Evolutionary conservation across 2,113 vertebrate genomes (phyloP).

Genomic region (Oceanodroma tethys): DNA sequence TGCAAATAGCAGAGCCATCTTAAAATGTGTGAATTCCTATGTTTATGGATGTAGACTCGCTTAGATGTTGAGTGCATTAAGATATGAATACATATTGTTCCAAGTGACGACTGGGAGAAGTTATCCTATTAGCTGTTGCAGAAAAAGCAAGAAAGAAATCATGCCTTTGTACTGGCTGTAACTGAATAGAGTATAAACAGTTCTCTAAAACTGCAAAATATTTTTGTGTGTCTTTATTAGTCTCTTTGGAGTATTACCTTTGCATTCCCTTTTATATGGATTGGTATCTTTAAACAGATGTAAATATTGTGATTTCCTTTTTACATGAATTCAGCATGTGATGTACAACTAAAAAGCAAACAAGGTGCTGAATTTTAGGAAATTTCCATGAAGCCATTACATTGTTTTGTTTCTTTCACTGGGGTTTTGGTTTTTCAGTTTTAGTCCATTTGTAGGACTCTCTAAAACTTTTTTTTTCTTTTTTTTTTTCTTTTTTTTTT

Average conservation of each 20-base stretch:
- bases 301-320: slow-evolving; percentile 58
- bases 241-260: slow-evolving; percentile 55
- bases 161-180: slow-evolving; percentile 55
- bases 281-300: slow-evolving; percentile 49
- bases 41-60: slow-evolving; percentile 49
- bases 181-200: slow-evolving; percentile 45
- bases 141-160: slow-evolving; percentile 28
- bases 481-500: neutral
- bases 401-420: slow-evolving; percentile 3
- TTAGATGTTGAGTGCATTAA: slow-evolving; percentile 54
- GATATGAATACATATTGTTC: slow-evolving; percentile 27
- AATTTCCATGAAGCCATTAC: slow-evolving; percentile 10
- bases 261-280: slow-evolving; percentile 58
- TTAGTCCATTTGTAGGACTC: neutral
- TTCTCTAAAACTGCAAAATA: slow-evolving; percentile 56
- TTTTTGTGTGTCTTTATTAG: slow-evolving; percentile 59
- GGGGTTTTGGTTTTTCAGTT: slow-evolving; percentile 18
- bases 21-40: slow-evolving; percentile 36
- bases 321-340: slow-evolving; percentile 37
- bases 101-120: slow-evolving; percentile 53
- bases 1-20: slow-evolving; percentile 40
- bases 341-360: slow-evolving; percentile 50
- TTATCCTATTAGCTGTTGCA: slow-evolving; percentile 50
- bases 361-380: slow-evolving; percentile 33
- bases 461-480: neutral